These are phyloP conservation scores for Tigriopus californicus DNA, from an alignment of 2,888 invertebrate genomes.

Conservation along the genomic window DNA sequence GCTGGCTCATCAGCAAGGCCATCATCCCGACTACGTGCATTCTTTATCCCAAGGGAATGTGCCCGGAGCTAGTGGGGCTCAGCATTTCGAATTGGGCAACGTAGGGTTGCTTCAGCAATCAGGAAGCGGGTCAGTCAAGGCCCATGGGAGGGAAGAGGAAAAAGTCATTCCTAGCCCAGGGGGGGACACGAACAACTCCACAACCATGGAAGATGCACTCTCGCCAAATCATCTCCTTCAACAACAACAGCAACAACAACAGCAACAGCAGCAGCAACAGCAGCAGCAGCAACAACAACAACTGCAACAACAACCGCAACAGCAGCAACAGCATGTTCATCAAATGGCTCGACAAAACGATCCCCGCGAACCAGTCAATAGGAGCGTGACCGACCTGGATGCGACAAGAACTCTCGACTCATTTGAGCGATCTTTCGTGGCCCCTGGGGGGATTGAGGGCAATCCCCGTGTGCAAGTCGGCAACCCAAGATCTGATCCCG, in stretches of 20 bases:
- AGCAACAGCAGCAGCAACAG: not conserved
- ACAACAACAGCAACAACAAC: constrained; percentile 11
- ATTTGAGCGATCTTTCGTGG: no score
- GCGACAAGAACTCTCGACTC: no score
- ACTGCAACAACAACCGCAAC: constrained; percentile 18
- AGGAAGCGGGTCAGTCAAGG: constrained; percentile 9
- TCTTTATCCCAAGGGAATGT: constrained; percentile 19
- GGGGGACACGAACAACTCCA: constrained; percentile 12
- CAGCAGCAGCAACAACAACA: constrained; percentile 17
- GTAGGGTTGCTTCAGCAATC: constrained; percentile 16
- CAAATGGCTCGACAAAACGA: constrained; percentile 21
- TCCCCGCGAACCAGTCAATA: constrained; percentile 19
- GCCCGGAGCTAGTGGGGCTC: no score
- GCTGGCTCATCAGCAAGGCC: no score
- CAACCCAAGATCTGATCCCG: no score
- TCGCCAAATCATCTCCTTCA: constrained; percentile 18
- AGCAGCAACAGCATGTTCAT: constrained; percentile 17
- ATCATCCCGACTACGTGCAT: constrained; percentile 16
- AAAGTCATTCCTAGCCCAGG: constrained; percentile 23
- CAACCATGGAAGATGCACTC: constrained; percentile 20
- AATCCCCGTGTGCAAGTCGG: no score
- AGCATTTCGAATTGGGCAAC: no score
- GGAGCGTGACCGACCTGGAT: constrained; percentile 16
- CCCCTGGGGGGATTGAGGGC: no score
- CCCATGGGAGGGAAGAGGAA: constrained; percentile 21